Evolutionary conservation across 1,140 invertebrate genomes (phyloP), one percentile per base, ranked within the genome.

Genomic region (Galleria mellonella): DNA sequence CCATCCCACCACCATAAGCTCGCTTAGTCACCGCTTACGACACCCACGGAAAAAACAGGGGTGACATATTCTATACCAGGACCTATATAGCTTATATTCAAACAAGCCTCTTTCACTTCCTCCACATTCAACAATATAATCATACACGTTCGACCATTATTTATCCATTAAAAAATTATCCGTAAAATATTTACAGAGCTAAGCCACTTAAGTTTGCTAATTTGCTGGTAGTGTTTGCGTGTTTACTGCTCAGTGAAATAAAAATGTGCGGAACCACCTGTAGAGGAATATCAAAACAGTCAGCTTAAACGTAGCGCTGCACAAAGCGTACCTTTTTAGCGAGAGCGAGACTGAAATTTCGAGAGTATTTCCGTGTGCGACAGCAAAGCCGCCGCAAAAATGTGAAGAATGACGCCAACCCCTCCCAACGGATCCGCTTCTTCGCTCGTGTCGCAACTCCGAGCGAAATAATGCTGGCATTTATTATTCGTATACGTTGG

Each of bases 301-400:
- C 46, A 41, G 47, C 49, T 51, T 37, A 32, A 50, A 55, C 43
- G 43, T 47, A 37, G 31, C 42, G 7, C 43, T 41, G 46, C 43
- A 65, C 55, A 57, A 55, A 66, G 55, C 53, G 52, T 40, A 55
- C 51, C 57, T 58, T 61, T 67, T 63, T 63, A 63, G 32, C 36
- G 48, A 40, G 36, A 48, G 45, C 53, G 50, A 43, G 50, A 54
- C 44, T 49, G 54, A 63, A 61, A 60, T 61, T 63, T 58, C 52
- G 44, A 39, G 53, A 60, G 45, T 48, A 63, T 63, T 63, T 56
- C 55, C 58, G 51, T 36, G 35, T 14, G 43, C 50, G 60, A 55
- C 42, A 38, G 53, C 51, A 63, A 63, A 63, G 52, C 47, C 55
- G 55, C 60, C 64, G 55, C 64, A 68, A 56, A 63, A 63, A 63